Base-by-base conservation (phyloP, 2,113 vertebrate genomes). In the Phalacrocorax brasilianus region DNA sequence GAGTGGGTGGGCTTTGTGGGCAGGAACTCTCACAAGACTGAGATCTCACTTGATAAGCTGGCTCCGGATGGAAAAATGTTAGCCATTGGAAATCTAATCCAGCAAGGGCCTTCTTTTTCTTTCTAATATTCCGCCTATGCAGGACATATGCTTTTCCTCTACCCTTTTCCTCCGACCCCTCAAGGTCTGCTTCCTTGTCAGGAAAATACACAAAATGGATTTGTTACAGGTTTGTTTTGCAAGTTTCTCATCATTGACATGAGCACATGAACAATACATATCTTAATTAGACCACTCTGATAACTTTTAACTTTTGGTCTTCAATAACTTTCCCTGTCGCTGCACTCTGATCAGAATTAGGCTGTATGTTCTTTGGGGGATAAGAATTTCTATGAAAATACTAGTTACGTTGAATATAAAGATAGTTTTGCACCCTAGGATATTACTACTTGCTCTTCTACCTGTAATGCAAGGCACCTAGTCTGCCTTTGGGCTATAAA, bases 21-120 rank as follows among this genome's bases (percentile, higher is more conserved):
- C 65, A 91, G 88, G 72, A 96, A 79, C 49, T 93, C 96, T 93
- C 88, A 30, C 68, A 56, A 75, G 79, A 70, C 80, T 8, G 23
- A 95, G 76, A 96, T 92, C 55, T 55, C 44, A 33, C 52, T 93
- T 66, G 70, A 87, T 92, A 79, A 75, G 85, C 83, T 75, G 55
- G 32, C 65, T 91, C 80, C 15, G 0, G 52, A 89, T 91, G 62
- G 76, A 91, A 90, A 94, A 95, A 65, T 4, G 24, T 92, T 82
- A 87, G 40, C 76, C 56, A 42, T 28, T 22, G 24, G 68, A 92
- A 95, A 95, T 35, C 56, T 65, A 78, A 93, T 33, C 68, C 61
- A 93, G 65, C 35, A 89, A 87, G 52, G 30, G 22, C 58, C 24
- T 70, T 74, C 14, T 59, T 14, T 73, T 74, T 61, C 50, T 85